Evolutionary conservation across 1,140 invertebrate genomes (phyloP).

Genomic region (Chelonus insularis): DNA sequence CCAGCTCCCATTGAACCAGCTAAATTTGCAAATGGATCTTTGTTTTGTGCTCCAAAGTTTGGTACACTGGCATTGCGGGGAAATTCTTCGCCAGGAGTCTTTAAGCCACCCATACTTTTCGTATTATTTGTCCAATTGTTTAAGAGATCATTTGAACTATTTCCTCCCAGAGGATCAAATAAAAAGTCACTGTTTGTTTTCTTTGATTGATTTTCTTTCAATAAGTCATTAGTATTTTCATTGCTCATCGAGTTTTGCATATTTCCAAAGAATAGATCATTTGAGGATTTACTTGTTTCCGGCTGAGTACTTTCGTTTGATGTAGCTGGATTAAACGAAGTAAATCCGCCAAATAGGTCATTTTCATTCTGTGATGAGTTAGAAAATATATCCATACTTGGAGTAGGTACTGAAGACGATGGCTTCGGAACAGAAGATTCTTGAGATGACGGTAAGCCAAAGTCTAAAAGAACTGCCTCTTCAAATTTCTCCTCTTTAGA

Average conservation of each 20-base stretch:
- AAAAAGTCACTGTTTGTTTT: conserved; percentile 37
- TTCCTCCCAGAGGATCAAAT: conserved; percentile 50
- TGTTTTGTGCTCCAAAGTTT: conserved; percentile 60
- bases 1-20: conserved; percentile 51
- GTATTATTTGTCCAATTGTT: conserved; percentile 40
- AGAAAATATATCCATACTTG: conserved; percentile 50
- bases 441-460: conserved; percentile 43
- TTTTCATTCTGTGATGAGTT: conserved; percentile 42
- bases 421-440: conserved; percentile 16
- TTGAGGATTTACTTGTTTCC: conserved; percentile 30
- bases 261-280: conserved; percentile 42
- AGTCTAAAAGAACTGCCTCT: conserved; percentile 59
- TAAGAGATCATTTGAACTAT: conserved; percentile 40
- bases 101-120: conserved; percentile 22
- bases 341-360: conserved; percentile 68
- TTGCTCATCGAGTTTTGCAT: conserved; percentile 24
- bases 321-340: conserved; percentile 41
- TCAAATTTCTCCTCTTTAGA: conserved; percentile 13
- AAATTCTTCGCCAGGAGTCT: conserved; percentile 52
- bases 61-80: conserved; percentile 65
- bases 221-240: conserved; percentile 21
- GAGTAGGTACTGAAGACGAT: conserved; percentile 24
- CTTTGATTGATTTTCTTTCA: conserved; percentile 28
- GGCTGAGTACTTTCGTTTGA: conserved; percentile 35
- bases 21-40: conserved; percentile 64